phyloP scores from a whole-genome alignment of 2,888 invertebrate genomes.

The Melanotus villosus region DNA sequence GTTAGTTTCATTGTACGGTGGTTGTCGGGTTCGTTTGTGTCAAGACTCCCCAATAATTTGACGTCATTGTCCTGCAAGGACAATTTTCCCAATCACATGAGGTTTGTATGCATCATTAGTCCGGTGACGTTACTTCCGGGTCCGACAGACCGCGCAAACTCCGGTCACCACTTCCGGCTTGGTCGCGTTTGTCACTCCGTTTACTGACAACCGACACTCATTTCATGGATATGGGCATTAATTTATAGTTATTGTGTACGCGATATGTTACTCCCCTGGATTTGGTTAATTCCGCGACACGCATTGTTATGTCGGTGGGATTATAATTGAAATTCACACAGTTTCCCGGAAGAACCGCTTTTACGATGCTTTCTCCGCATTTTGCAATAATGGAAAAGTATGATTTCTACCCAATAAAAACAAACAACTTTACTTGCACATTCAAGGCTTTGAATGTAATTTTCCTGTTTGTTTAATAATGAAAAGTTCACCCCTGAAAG shows the following conservation, averaged over 20 bases:
- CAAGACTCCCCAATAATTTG: slow-evolving; percentile 20
- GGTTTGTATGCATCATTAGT: slow-evolving; percentile 51
- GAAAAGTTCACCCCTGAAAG: no score
- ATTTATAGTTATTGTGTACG: slow-evolving; percentile 44
- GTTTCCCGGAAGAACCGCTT: slow-evolving; percentile 17
- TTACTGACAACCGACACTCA: slow-evolving; percentile 39
- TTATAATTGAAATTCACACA: slow-evolving; percentile 39
- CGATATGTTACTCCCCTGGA: slow-evolving; percentile 38
- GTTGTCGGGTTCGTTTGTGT: not conserved
- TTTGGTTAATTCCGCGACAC: slow-evolving; percentile 34
- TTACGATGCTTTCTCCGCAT: slow-evolving; percentile 17
- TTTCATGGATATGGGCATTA: slow-evolving; percentile 42
- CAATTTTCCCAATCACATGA: slow-evolving; percentile 41
- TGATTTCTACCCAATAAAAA: not conserved
- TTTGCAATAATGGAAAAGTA: slow-evolving; percentile 4
- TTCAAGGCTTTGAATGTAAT: not conserved
- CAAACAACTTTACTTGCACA: not conserved
- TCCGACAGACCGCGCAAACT: slow-evolving; percentile 61
- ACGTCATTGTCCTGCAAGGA: slow-evolving; percentile 30
- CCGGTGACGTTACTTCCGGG: slow-evolving; percentile 60
- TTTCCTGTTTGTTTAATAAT: not conserved
- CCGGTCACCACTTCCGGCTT: slow-evolving; percentile 61
- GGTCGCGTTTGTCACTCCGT: slow-evolving; percentile 61
- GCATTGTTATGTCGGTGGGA: slow-evolving; percentile 28
- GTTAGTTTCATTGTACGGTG: slow-evolving; percentile 41